Conservation (phyloP, 2,888 invertebrate genomes). For the Rambutsinella grinnellia region DNA sequence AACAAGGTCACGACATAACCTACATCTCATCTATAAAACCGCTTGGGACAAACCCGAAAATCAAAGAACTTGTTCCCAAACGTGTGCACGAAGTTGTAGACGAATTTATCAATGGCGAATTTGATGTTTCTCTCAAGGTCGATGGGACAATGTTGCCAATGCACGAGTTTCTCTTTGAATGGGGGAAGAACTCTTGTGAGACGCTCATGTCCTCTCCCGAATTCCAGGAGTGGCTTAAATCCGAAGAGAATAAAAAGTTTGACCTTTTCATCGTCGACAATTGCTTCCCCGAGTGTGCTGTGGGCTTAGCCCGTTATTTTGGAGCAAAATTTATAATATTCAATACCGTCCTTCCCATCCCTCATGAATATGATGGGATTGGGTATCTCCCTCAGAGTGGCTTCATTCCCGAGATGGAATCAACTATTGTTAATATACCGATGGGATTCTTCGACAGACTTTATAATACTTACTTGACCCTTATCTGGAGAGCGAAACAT, state of each 20-base stretch:
- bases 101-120: not conserved
- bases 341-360: constrained; percentile 17
- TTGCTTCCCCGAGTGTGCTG: constrained; percentile 44
- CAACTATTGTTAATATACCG: not conserved
- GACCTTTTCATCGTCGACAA: constrained; percentile 59
- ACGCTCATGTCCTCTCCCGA: not conserved
- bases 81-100: not conserved
- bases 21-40: constrained; percentile 36
- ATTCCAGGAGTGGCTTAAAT: constrained; percentile 7
- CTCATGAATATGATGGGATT: constrained; percentile 1
- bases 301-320: constrained; percentile 46
- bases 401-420: constrained; percentile 46
- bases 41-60: constrained; percentile 3
- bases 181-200: not conserved
- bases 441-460: constrained; percentile 10
- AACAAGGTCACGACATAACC: constrained; percentile 49
- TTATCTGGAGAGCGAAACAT: constrained; percentile 10
- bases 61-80: constrained; percentile 23
- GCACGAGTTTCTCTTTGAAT: not conserved
- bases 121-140: constrained; percentile 11
- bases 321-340: constrained; percentile 46
- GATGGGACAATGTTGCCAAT: not conserved
- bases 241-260: constrained; percentile 4
- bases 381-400: constrained; percentile 34
- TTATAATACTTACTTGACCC: not conserved